Evolutionary conservation across 1,140 invertebrate species (phyloP).

Genomic region (Danaus plexippus): DNA sequence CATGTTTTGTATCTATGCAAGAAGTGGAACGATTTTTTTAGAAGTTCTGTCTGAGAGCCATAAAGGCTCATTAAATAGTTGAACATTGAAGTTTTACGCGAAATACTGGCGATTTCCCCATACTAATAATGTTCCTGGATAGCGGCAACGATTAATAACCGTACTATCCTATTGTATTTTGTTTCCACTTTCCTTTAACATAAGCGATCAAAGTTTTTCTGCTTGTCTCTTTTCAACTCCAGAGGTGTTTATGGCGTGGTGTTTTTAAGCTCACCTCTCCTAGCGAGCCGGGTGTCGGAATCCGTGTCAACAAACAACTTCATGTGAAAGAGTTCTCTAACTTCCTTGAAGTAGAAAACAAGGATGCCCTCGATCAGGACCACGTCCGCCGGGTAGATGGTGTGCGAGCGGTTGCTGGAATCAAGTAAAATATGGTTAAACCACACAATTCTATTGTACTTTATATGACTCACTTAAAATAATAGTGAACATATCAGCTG

Average conservation of each 20-base stretch:
- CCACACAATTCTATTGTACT: background rate
- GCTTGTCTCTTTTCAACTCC: too few relatives aligned
- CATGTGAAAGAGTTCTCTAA: constrained; percentile 97
- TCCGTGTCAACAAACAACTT: constrained; percentile 99
- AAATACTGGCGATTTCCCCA: too few relatives aligned
- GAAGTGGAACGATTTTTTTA: too few relatives aligned
- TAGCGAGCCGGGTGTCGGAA: constrained; percentile 94
- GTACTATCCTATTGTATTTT: too few relatives aligned
- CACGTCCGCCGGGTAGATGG: constrained; percentile 97
- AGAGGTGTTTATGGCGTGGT: background rate
- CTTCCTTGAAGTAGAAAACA: constrained; percentile 96
- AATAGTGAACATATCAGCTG: constrained; percentile 11
- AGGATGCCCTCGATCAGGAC: constrained; percentile 98
- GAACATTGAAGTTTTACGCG: too few relatives aligned
- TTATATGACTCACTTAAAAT: background rate
- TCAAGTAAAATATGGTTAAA: constrained; percentile 9
- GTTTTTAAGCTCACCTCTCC: constrained; percentile 81
- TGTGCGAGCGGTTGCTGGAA: constrained; percentile 78
- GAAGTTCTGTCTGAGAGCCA: too few relatives aligned
- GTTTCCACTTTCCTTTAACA: too few relatives aligned
- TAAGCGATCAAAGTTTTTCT: too few relatives aligned
- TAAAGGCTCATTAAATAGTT: too few relatives aligned
- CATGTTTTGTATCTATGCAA: too few relatives aligned
- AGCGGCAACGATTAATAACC: too few relatives aligned
- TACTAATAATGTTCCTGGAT: too few relatives aligned